Percentiles rank a stretch among this genome's conserved stretches.
These are phyloP conservation scores for Antrozous pallidus DNA, from an alignment of 2,797 vertebrate genomes.

Conservation along the genomic window DNA sequence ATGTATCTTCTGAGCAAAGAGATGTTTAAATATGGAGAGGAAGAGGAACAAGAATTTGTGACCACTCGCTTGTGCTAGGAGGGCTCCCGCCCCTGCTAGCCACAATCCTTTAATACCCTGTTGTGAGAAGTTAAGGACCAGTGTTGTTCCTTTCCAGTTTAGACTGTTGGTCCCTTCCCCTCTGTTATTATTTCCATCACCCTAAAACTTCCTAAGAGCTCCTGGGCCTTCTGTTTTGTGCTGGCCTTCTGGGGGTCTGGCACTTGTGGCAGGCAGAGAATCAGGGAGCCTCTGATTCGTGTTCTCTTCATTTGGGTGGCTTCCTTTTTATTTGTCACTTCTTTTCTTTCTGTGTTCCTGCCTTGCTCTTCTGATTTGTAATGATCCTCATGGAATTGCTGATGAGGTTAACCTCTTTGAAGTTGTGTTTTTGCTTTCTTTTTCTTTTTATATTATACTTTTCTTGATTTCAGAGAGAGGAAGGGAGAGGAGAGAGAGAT, in stretches of 20 bases:
- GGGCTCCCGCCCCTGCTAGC: fast-evolving
- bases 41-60: not conserved
- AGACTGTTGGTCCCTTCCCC: conserved; percentile 15
- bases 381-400: not conserved
- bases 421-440: not conserved
- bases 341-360: not conserved
- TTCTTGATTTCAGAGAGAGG: no score
- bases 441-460: no score
- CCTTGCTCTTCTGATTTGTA: not conserved
- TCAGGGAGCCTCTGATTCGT: not conserved
- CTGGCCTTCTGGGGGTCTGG: not conserved
- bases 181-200: not conserved
- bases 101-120: conserved; percentile 47
- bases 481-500: no score
- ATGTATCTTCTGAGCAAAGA: not conserved
- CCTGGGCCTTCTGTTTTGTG: not conserved
- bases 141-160: not conserved
- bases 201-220: not conserved
- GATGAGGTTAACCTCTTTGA: not conserved
- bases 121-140: not conserved
- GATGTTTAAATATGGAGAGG: not conserved
- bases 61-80: not conserved
- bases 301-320: not conserved
- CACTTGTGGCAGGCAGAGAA: not conserved
- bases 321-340: not conserved